Base-by-base conservation (phyloP, 1,140 invertebrate species). In the Agrilus planipennis region DNA sequence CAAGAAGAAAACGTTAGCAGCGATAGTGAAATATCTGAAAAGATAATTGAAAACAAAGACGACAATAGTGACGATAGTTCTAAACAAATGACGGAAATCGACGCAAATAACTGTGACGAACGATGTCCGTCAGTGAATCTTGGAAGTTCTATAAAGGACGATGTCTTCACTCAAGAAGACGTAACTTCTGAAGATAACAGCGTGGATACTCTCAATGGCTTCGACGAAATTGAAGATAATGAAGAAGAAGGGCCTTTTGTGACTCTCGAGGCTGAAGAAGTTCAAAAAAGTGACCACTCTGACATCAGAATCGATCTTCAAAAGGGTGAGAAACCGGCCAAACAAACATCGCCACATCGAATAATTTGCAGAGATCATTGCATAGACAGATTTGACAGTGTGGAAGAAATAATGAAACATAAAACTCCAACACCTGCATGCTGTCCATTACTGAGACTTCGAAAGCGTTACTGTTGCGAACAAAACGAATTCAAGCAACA, bases 351-450 rank as follows among this genome's bases (percentile, higher is more conserved):
- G 12, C 31, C 20, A 3, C n/a, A n/a, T 7, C 27, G 28, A 40
- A 49, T 61, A n/a, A 42, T 58, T 37, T 62, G 60, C 34, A 59
- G 51, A 39, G 39, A 49, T 15, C 60, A 62, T 35, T 62, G 60
- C 30, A 54, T 62, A 22, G 58, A 62, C 29, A 50, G 42, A 39
- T 20, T 61, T 19, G 60, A 62, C 25, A 38, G 41, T 39, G 15
- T n/a, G n/a, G n/a, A n/a, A n/a, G n/a, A n/a, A n/a, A n/a, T 20
- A 40, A 19, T 32, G 6, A 7, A 10, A 3, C 18, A 34, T 15
- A 4, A 14, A 6, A 10, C n/a, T 34, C 16, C 3, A 12, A 34
- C n/a, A 34, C n/a, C n/a, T n/a, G n/a, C n/a, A 16, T 23, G 15
- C 10, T 57, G 51, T 39, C 59, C 59, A 3, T 46, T 53, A 3